Conservation (phyloP, 2,113 vertebrate genomes). For the Prietella phreatophila region DNA sequence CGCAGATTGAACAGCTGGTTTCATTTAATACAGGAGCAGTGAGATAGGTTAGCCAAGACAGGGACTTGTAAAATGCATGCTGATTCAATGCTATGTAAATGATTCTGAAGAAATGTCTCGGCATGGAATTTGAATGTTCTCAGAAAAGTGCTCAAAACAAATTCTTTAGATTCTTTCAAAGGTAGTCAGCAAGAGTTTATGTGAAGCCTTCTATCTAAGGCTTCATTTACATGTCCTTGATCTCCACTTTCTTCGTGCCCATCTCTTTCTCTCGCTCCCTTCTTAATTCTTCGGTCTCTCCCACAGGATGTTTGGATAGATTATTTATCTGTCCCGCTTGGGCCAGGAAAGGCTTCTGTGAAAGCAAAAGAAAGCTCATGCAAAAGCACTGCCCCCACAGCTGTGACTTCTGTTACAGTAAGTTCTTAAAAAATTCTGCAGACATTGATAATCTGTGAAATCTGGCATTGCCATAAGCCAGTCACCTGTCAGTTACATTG, state of each 20-base stretch:
- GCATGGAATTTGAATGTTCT: not conserved
- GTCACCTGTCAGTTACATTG: not conserved
- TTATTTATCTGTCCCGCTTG: constrained; percentile 83
- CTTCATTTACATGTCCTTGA: constrained; percentile 20
- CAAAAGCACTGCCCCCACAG: constrained; percentile 90
- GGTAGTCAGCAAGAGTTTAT: constrained; percentile 1
- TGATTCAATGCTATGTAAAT: not conserved
- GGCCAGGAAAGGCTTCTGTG: constrained; percentile 86
- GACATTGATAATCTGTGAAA: not conserved
- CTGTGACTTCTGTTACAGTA: constrained; percentile 97
- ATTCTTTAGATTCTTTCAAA: not conserved
- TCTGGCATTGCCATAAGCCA: not conserved
- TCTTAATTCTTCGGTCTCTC: constrained; percentile 31
- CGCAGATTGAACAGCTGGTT: constrained; percentile 46
- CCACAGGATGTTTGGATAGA: constrained; percentile 88
- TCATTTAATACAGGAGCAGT: constrained; percentile 3
- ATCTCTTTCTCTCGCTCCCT: constrained; percentile 18
- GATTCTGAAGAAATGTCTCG: not conserved
- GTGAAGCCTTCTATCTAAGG: not conserved
- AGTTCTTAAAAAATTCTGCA: constrained; percentile 36
- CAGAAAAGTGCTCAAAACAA: not conserved
- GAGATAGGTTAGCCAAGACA: not conserved
- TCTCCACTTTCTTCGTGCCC: constrained; percentile 26
- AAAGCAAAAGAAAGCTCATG: constrained; percentile 82
- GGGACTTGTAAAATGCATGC: not conserved